Evolutionary conservation across 2,797 vertebrate species (phyloP).

Genomic region (Enteromius thamalakanensis): DNA sequence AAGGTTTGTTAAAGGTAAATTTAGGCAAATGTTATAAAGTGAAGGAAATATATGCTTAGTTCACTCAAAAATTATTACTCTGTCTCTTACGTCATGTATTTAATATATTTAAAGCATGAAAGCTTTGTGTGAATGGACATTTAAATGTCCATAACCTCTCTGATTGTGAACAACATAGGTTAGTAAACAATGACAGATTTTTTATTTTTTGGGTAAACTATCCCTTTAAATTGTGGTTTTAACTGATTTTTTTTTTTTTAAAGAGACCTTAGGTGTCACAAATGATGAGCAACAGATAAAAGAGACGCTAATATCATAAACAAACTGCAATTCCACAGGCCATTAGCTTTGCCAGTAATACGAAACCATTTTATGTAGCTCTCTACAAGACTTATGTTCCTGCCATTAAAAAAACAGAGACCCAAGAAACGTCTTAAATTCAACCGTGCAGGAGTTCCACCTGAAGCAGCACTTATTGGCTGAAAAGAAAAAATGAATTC

Average conservation of each 20-base stretch:
- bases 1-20: background rate
- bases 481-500: slow-evolving; percentile 19
- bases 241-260: background rate
- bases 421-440: slow-evolving; percentile 16
- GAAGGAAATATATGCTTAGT: background rate
- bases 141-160: background rate
- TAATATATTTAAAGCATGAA: background rate
- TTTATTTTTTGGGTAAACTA: background rate
- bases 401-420: background rate
- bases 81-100: too few species aligned
- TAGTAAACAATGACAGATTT: background rate
- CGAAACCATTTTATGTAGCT: slow-evolving; percentile 9
- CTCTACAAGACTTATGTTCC: slow-evolving; percentile 1
- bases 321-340: background rate
- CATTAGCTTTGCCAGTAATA: background rate
- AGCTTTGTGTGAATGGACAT: background rate
- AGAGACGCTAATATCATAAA: background rate
- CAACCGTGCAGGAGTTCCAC: background rate
- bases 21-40: too few species aligned
- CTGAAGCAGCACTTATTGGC: slow-evolving; percentile 33
- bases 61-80: background rate
- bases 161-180: background rate
- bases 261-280: background rate
- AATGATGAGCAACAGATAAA: background rate
- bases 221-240: background rate